Evolutionary conservation across 1,140 invertebrate species (phyloP), one percentile per base, ranked within the genome.

Genomic region (Penaeus japonicus): DNA sequence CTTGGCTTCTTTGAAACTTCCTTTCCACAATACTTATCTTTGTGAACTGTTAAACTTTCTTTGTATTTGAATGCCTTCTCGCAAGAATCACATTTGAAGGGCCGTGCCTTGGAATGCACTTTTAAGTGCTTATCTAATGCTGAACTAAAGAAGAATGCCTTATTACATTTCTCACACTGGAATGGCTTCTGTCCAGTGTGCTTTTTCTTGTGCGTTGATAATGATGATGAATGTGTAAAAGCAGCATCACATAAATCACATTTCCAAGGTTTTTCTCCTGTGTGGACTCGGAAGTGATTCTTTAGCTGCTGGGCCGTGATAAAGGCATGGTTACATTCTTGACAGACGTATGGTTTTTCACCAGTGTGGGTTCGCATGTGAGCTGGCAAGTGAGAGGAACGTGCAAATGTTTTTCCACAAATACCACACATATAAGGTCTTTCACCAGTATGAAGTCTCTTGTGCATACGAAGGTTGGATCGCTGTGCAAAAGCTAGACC

Each of bases 101-200:
- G 90, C 17, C 90, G 88, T 70, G 89, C 65, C 70, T 89, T 90
- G 32, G 90, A 90, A 75, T 90, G 90, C 24, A 90, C 90, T 87
- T 90, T 90, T 88, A 90, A 89, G 59, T 90, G 90, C 30, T 91
- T 90, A 59, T 91, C 89, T 35, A 91, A 73, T 30, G 90, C 89
- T 22, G 90, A 88, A 39, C 87, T 90, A 73, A 90, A 90, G 90
- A 90, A 89, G 91, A 94, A 94, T 24, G 93, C 83, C 59, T 91
- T 91, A 20, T 79, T 65, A 77, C 91, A 91, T 70, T 89, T 89
- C 47, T 90, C 90, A 78, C 91, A 91, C 53, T 85, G 70, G 83
- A 88, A 90, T 24, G 91, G 91, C 83, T 90, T 91, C 39, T 89
- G 85, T 57, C 91, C 91, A 20, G 91, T 90, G 79, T 91, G 91